A percentile compares a stretch with the other conserved stretches of the same genome.
Evolutionary conservation across 2,113 vertebrate species (phyloP).

Genomic region (Otolemur garnettii): DNA sequence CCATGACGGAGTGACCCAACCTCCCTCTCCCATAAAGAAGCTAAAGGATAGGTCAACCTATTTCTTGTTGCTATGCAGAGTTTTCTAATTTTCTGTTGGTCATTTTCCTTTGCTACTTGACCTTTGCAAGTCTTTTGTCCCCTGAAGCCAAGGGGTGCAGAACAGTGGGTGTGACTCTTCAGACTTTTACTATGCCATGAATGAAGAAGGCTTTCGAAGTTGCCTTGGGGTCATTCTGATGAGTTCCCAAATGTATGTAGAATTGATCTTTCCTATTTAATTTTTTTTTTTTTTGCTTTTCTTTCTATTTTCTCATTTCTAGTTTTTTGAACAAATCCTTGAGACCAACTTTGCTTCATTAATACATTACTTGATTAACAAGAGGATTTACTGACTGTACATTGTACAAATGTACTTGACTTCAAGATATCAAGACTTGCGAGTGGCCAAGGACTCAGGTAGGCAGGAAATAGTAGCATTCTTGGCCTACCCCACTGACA

Average conservation of each 20-base stretch:
- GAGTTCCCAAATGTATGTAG: background rate
- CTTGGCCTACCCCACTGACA: background rate
- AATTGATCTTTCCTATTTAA: constrained; percentile 20
- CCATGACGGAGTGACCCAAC: background rate
- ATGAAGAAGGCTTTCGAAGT: constrained; percentile 68
- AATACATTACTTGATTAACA: constrained; percentile 76
- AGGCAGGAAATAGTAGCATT: background rate
- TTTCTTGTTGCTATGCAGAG: constrained; percentile 26
- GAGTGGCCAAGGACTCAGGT: background rate
- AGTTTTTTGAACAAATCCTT: constrained; percentile 66
- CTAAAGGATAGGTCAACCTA: constrained; percentile 29
- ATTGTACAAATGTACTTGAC: background rate
- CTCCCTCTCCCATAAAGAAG: background rate
- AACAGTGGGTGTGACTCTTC: background rate
- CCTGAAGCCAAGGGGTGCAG: background rate
- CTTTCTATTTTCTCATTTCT: background rate
- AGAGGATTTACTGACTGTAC: background rate
- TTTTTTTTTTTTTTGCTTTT: background rate
- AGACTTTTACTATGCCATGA: background rate
- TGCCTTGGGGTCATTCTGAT: constrained; percentile 52
- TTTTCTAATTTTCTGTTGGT: background rate
- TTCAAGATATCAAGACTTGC: background rate
- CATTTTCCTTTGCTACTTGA: constrained; percentile 4
- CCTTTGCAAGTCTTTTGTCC: constrained; percentile 7
- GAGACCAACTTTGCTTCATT: constrained; percentile 72